Conservation (phyloP, 1,140 invertebrate species). For the Drosophila grimshawi region DNA sequence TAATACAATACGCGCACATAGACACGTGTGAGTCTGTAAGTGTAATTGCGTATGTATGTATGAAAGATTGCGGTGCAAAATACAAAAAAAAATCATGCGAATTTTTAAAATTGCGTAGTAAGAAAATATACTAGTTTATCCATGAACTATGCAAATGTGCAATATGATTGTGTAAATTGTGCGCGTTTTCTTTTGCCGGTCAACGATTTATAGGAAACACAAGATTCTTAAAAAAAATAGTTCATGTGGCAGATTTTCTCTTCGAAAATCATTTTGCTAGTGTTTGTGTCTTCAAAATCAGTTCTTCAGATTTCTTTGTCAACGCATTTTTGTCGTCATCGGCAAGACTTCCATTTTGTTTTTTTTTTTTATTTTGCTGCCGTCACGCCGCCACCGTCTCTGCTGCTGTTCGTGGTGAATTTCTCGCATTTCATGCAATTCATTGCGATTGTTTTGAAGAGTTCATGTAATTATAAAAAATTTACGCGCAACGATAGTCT, state of each 20-base stretch:
- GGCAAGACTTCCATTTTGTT: conserved; percentile 78
- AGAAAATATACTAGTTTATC: conserved; percentile 47
- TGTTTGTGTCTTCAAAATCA: conserved; percentile 45
- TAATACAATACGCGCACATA: conserved; percentile 47
- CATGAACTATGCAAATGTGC: conserved; percentile 12
- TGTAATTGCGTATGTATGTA: conserved; percentile 39
- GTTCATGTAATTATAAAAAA: conserved; percentile 17
- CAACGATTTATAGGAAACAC: not conserved
- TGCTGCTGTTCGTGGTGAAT: conserved; percentile 73
- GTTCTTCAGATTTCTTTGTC: conserved; percentile 75
- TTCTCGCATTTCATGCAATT: conserved; percentile 66
- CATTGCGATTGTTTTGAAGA: conserved; percentile 59
- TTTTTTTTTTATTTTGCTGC: conserved; percentile 57
- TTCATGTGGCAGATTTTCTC: conserved; percentile 37
- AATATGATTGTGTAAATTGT: conserved; percentile 20
- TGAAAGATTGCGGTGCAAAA: conserved; percentile 78
- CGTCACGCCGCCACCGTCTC: conserved; percentile 43
- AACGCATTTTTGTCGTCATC: conserved; percentile 69
- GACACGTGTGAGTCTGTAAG: conserved; percentile 39
- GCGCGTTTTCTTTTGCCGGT: conserved; percentile 30
- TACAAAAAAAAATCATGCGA: conserved; percentile 74
- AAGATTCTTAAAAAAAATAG: not conserved
- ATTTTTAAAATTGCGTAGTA: conserved; percentile 79
- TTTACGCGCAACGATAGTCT: conserved; percentile 1
- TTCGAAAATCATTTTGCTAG: conserved; percentile 17